Percentiles rank a stretch among this genome's conserved stretches.
Evolutionary conservation across 2,888 invertebrate species (phyloP).

Genomic region (Strigamia crassipes): DNA sequence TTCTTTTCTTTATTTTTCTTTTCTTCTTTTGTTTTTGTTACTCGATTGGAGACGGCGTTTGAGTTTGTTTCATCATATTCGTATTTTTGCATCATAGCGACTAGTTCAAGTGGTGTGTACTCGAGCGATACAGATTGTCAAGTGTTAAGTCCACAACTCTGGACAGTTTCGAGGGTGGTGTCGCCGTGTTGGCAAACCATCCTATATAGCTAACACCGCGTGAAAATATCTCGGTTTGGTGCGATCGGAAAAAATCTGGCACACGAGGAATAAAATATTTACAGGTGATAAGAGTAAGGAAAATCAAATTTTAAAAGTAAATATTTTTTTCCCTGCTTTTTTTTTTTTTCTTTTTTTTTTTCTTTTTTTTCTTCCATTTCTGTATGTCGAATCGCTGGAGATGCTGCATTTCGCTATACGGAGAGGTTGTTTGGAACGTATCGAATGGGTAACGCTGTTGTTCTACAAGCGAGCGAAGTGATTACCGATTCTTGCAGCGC

Average conservation of each 20-base stretch:
- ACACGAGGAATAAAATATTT: background rate
- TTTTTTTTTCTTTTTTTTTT: background rate
- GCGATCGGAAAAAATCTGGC: background rate
- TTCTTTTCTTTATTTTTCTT: too few relatives aligned
- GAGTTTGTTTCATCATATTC: background rate
- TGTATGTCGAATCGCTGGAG: background rate
- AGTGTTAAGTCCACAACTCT: conserved; percentile 15
- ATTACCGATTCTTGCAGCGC: conserved; percentile 34
- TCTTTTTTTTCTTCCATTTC: too few relatives aligned
- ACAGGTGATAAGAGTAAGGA: background rate
- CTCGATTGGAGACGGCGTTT: background rate
- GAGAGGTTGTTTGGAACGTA: background rate
- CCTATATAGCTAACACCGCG: background rate
- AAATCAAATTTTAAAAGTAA: conserved; percentile 26
- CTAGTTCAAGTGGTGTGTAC: conserved; percentile 11
- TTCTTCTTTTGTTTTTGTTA: background rate
- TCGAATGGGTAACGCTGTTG: background rate
- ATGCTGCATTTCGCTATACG: background rate
- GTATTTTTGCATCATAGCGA: background rate
- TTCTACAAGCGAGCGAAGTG: conserved; percentile 27
- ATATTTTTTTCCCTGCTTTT: background rate
- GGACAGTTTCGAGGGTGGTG: background rate
- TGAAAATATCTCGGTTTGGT: background rate
- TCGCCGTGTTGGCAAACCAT: background rate
- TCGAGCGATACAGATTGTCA: conserved; percentile 3